A percentile compares a stretch with the other conserved stretches of the same genome.
Conservation (phyloP, 2,797 vertebrate species). For the Glyptemys insculpta region DNA sequence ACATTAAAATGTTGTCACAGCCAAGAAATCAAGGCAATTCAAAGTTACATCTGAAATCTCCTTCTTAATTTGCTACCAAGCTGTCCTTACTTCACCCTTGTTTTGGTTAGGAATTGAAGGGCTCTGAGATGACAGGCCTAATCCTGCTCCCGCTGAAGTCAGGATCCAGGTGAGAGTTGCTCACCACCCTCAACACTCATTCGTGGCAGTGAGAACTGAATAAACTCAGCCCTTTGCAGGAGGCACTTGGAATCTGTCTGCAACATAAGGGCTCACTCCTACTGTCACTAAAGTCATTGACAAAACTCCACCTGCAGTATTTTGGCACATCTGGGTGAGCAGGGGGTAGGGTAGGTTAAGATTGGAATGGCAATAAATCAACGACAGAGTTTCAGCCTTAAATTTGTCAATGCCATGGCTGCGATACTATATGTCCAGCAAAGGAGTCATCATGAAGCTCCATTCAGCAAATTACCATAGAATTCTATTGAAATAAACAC, state of each 20-base stretch:
- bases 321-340: accelerated
- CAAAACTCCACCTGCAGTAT: neutral
- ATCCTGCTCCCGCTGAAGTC: neutral
- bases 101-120: neutral
- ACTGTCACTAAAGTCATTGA: neutral
- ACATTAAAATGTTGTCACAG: neutral
- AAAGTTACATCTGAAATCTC: neutral
- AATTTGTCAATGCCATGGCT: neutral
- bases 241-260: neutral
- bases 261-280: neutral
- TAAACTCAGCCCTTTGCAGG: accelerated
- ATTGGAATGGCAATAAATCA: neutral
- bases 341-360: neutral
- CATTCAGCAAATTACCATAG: neutral
- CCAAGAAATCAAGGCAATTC: neutral
- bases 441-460: neutral
- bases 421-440: neutral
- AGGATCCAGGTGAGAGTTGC: neutral
- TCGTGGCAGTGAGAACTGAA: neutral
- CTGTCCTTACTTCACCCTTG: neutral
- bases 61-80: neutral
- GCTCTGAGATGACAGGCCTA: neutral
- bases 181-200: neutral
- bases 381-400: neutral
- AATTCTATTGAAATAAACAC: neutral